Conservation (phyloP, 2,888 invertebrate species). For the Tridacna crocea region DNA sequence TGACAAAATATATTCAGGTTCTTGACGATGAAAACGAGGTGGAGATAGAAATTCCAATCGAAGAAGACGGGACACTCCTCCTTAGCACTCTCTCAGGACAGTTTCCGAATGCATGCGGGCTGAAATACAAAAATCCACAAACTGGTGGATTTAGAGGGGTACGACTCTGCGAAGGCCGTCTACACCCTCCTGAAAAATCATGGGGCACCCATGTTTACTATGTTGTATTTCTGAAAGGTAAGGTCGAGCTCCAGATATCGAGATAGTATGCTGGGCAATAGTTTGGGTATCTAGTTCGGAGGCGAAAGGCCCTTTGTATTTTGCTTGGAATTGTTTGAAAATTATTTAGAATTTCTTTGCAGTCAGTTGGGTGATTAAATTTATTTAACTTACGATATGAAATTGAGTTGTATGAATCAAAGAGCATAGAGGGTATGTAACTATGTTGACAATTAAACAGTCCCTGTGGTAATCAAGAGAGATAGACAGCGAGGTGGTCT, state of each 20-base stretch:
- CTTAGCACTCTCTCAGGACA: conserved; percentile 97
- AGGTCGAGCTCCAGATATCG: conserved; percentile 5
- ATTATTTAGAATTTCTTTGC: too few relatives aligned
- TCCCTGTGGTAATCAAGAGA: too few relatives aligned
- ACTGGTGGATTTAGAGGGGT: conserved; percentile 82
- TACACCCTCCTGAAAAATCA: conserved; percentile 95
- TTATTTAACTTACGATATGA: too few relatives aligned
- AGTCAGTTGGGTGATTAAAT: too few relatives aligned
- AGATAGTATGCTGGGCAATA: too few relatives aligned
- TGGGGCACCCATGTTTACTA: conserved; percentile 91
- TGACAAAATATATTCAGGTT: conserved; percentile 91
- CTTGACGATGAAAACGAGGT: conserved; percentile 94
- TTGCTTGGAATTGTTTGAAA: too few relatives aligned
- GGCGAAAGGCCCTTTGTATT: too few relatives aligned
- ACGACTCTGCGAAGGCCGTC: conserved; percentile 94
- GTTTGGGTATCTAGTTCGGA: too few relatives aligned
- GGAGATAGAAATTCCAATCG: conserved; percentile 97
- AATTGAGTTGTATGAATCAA: too few relatives aligned
- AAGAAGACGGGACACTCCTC: conserved; percentile 95
- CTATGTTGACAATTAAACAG: too few relatives aligned
- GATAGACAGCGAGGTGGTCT: too few relatives aligned
- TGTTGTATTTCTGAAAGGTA: conserved; percentile 87
- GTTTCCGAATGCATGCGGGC: conserved; percentile 98
- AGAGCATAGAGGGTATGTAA: too few relatives aligned
- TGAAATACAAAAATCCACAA: conserved; percentile 97